Conservation (phyloP, 2,113 vertebrate genomes). For the Tautogolabrus adspersus region DNA sequence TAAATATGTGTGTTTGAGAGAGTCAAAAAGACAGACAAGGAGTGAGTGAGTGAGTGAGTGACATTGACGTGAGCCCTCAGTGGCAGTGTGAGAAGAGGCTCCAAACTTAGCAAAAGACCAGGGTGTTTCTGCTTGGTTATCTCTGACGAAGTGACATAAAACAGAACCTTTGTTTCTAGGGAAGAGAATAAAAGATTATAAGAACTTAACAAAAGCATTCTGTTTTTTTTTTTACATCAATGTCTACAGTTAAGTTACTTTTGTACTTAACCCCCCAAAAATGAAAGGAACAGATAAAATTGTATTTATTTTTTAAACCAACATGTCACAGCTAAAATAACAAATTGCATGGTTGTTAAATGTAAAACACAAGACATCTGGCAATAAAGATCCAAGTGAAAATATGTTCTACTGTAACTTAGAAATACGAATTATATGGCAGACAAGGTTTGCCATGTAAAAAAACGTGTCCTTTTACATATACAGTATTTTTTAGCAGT, state of each 20-base stretch:
- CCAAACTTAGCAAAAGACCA: conserved; percentile 54
- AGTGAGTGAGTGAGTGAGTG: conserved; percentile 42
- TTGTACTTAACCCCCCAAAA: background rate
- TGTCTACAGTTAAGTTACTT: background rate
- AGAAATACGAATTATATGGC: too few relatives aligned
- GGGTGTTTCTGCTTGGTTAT: conserved; percentile 52
- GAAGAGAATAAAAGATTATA: conserved; percentile 62
- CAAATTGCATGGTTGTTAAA: background rate
- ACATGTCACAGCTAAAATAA: background rate
- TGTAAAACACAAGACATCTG: background rate
- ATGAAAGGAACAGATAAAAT: background rate
- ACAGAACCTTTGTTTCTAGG: conserved; percentile 64
- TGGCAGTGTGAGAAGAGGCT: conserved; percentile 46
- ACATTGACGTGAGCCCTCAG: conserved; percentile 63
- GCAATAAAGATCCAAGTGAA: too few relatives aligned
- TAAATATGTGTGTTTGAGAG: conserved; percentile 38
- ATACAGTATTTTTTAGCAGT: too few relatives aligned
- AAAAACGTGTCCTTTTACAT: too few relatives aligned
- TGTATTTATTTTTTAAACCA: background rate
- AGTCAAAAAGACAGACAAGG: conserved; percentile 1
- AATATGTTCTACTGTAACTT: too few relatives aligned
- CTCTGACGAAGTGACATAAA: conserved; percentile 63
- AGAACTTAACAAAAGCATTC: conserved; percentile 7
- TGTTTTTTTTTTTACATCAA: background rate
- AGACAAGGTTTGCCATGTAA: too few relatives aligned